Conservation (phyloP, 2,888 invertebrate genomes). For the Fabriciana adippe region DNA sequence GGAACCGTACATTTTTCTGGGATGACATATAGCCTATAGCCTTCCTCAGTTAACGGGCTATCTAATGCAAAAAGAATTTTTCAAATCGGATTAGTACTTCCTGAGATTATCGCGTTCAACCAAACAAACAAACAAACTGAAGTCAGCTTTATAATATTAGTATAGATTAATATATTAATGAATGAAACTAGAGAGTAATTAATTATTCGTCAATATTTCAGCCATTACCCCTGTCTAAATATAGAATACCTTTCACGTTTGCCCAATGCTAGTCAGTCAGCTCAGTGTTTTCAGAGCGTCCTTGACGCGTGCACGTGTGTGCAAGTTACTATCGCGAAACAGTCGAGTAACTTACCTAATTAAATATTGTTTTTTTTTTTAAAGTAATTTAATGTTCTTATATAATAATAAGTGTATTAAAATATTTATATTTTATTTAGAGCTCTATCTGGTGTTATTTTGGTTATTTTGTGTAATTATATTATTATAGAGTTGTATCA, state of each 20-base stretch:
- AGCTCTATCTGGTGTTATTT: not conserved
- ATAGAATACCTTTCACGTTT: constrained; percentile 30
- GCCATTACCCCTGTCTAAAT: constrained; percentile 31
- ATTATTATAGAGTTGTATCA: not conserved
- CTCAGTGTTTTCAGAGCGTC: constrained; percentile 35
- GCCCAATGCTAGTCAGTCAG: constrained; percentile 10
- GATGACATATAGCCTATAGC: too few species aligned
- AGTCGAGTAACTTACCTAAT: not conserved
- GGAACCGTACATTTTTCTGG: too few species aligned
- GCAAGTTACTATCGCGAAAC: not conserved
- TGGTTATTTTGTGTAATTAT: not conserved
- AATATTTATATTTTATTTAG: not conserved
- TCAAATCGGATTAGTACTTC: too few species aligned
- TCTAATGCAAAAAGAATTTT: too few species aligned
- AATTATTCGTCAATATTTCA: constrained; percentile 22
- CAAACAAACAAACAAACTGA: too few species aligned
- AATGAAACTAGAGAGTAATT: too few species aligned
- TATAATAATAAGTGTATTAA: not conserved
- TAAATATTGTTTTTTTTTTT: not conserved
- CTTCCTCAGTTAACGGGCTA: too few species aligned
- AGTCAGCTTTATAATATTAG: too few species aligned
- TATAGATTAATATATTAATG: too few species aligned
- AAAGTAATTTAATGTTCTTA: not conserved
- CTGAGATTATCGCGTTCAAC: too few species aligned
- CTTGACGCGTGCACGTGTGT: constrained; percentile 33